Evolutionary conservation across 64 coral and sea anemone genomes (phyloP).

Genomic region (Dendrophyllia cribrosa): DNA sequence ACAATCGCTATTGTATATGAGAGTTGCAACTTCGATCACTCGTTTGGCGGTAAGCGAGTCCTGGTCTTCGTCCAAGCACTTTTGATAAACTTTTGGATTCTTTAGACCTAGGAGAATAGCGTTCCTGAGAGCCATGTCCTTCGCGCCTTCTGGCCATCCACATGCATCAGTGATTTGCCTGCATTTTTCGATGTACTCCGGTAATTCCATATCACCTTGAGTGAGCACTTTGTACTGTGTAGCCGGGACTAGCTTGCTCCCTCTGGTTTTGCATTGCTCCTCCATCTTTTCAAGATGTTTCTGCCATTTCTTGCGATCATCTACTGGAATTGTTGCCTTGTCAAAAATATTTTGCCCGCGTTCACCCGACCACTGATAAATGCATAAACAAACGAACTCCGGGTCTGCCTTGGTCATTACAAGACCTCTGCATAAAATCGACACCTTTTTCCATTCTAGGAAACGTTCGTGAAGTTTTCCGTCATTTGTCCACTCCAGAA

Average conservation of each 20-base stretch:
- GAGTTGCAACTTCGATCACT: no score
- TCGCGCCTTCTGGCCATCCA: conserved; percentile 9
- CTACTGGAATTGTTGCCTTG: not conserved
- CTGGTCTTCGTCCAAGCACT: no score
- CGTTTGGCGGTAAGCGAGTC: no score
- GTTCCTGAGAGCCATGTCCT: conserved; percentile 20
- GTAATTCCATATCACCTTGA: no score
- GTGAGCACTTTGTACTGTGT: conserved; percentile 17
- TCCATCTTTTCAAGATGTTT: conserved; percentile 8
- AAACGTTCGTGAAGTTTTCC: no score
- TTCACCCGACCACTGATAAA: conserved; percentile 2
- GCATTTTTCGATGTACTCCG: no score
- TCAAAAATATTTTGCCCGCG: conserved; percentile 8
- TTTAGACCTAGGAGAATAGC: no score
- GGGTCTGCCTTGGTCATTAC: conserved; percentile 9
- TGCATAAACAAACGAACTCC: conserved; percentile 5
- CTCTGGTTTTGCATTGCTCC: conserved; percentile 19
- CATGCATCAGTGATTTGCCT: no score
- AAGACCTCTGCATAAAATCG: conserved; percentile 22
- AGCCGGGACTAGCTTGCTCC: not conserved
- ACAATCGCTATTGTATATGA: no score
- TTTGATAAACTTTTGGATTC: no score
- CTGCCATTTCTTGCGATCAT: conserved; percentile 9
- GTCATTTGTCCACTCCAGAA: no score
- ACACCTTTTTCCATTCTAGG: no score